Conservation (phyloP, 2,888 invertebrate species). For the Drosophila pegasa region DNA sequence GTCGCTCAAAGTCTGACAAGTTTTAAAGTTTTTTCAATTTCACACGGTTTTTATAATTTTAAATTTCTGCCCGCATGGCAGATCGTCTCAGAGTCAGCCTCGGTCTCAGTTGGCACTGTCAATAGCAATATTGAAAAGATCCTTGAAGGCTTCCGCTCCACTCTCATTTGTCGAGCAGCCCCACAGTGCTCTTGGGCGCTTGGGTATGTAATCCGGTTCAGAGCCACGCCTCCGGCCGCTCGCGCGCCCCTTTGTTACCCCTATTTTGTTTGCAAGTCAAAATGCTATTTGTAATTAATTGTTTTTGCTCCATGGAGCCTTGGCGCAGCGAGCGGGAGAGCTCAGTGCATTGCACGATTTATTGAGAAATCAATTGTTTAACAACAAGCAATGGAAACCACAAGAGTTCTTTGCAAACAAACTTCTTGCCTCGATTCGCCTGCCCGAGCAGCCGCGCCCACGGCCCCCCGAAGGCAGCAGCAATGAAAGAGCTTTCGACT, state of each 20-base stretch:
- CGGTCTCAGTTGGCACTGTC: conserved; percentile 2
- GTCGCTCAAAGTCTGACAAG: conserved; percentile 1
- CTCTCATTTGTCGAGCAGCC: conserved; percentile 9
- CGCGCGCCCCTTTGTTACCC: conserved; percentile 28
- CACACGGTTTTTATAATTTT: neutral
- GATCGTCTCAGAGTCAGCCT: neutral
- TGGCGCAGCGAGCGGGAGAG: conserved; percentile 15
- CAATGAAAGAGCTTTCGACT: conserved; percentile 56
- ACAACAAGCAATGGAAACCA: conserved; percentile 81
- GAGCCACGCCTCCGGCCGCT: neutral
- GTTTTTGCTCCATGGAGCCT: conserved; percentile 73
- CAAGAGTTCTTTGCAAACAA: conserved; percentile 80
- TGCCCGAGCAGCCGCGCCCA: conserved; percentile 24
- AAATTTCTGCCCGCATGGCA: neutral
- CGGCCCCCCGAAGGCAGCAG: conserved; percentile 17
- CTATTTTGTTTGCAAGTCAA: conserved; percentile 77
- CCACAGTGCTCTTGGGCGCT: conserved; percentile 37
- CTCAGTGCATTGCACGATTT: conserved; percentile 79
- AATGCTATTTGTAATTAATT: conserved; percentile 80
- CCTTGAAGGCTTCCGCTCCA: conserved; percentile 5
- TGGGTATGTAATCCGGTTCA: conserved; percentile 49
- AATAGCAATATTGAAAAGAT: conserved; percentile 27
- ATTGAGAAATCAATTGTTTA: conserved; percentile 81
- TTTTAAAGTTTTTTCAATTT: neutral
- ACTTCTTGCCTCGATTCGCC: conserved; percentile 78